Percentiles rank a stretch among this genome's conserved stretches.
phyloP scores from a whole-genome alignment of 2,113 vertebrate genomes.

The Toxotes jaculatrix region DNA sequence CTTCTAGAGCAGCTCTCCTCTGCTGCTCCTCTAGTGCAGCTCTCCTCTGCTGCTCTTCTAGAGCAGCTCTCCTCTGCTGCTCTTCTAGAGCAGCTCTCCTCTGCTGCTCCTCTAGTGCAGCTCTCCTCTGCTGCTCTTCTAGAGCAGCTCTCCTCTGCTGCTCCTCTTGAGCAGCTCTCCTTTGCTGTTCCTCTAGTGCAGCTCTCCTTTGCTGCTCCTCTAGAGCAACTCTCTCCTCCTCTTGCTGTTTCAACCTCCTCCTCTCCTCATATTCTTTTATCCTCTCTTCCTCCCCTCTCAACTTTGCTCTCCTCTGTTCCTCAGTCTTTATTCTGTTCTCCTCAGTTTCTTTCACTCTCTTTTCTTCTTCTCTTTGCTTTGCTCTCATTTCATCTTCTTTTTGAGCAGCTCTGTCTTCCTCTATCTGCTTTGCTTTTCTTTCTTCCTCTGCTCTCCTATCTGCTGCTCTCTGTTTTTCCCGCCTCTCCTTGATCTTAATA shows the following conservation, averaged over 20 bases:
- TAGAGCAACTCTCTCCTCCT: neutral
- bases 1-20: conserved; percentile 10
- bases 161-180: neutral
- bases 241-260: conserved; percentile 2
- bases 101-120: neutral
- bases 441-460: conserved; percentile 60
- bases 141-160: neutral
- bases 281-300: conserved; percentile 20
- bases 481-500: conserved; percentile 50
- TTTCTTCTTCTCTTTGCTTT: conserved; percentile 37
- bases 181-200: neutral
- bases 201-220: neutral
- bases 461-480: conserved; percentile 63
- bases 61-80: neutral
- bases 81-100: conserved; percentile 4
- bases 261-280: neutral
- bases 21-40: neutral
- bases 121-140: conserved; percentile 11
- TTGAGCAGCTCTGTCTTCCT: conserved; percentile 27
- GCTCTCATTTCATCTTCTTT: conserved; percentile 24
- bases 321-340: conserved; percentile 16
- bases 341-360: conserved; percentile 10
- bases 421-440: conserved; percentile 39
- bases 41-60: conserved; percentile 9
- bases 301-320: conserved; percentile 15